Conservation (phyloP, 2,113 vertebrate genomes). For the Hippocampus comes region DNA sequence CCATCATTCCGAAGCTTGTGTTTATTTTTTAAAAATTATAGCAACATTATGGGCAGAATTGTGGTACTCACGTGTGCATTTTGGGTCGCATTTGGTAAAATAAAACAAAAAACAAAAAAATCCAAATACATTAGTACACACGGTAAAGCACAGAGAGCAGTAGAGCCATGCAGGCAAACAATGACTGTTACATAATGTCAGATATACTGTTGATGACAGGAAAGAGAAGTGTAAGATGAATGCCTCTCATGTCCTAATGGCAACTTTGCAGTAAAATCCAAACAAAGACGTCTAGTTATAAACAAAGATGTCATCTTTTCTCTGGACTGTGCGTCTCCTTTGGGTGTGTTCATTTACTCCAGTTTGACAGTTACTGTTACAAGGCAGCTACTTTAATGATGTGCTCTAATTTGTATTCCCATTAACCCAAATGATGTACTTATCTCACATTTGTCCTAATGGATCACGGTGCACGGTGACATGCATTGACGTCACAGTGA, state of each 20-base stretch:
- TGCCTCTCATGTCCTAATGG: slow-evolving; percentile 40
- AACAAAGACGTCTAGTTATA: slow-evolving; percentile 34
- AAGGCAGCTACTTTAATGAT: slow-evolving; percentile 33
- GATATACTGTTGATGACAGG: slow-evolving; percentile 18
- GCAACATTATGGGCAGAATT: background rate
- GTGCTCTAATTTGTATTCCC: slow-evolving; percentile 53
- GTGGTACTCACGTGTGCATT: background rate
- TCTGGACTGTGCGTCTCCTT: slow-evolving; percentile 36
- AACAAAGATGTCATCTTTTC: slow-evolving; percentile 64
- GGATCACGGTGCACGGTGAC: slow-evolving; percentile 54
- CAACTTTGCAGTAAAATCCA: slow-evolving; percentile 33
- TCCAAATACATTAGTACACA: background rate
- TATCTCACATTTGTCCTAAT: slow-evolving; percentile 57
- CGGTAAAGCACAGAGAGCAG: background rate
- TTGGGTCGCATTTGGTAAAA: background rate
- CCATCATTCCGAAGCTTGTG: background rate
- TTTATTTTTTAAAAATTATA: background rate
- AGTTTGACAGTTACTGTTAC: slow-evolving; percentile 47
- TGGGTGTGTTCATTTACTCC: slow-evolving; percentile 44
- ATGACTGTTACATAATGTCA: slow-evolving; percentile 21
- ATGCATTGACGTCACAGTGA: slow-evolving; percentile 58
- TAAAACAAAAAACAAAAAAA: background rate
- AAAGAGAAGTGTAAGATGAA: slow-evolving; percentile 38
- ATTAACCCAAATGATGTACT: slow-evolving; percentile 66
- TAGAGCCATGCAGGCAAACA: slow-evolving; percentile 3